Evolutionary conservation across 2,113 vertebrate genomes (phyloP), one percentile per base, ranked within the genome.

Genomic region (Hippocampus guttulatus): DNA sequence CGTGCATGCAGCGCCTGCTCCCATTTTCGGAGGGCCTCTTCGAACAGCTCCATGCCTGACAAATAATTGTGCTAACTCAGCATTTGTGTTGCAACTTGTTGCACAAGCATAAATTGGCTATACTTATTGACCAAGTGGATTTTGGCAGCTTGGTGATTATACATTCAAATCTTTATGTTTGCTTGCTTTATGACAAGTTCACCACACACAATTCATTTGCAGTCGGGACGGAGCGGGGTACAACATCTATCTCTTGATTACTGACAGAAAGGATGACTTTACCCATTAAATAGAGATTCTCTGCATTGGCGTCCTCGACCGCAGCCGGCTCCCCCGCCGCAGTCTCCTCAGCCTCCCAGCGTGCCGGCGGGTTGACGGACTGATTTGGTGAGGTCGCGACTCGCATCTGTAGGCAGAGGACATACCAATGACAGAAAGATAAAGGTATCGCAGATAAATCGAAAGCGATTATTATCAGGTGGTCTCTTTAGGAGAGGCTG

Each of bases 21-120:
- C 97, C 97, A 99, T 70, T 98, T 98, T 78, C 92, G 94, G 51
- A 99, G 88, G 0, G 97, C 97, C 86, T 99, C 97, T 79, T 99
- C 97, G 73, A 99, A 99, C 62, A 99, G 90, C 88, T 98, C 96
- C 96, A 99, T 97, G 52, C 97, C 97, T 99, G 67, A 5, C 1
- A 23, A 55, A 21, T n/a, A 12, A 18, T 11, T 5, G 3, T 5
- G 49, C 49, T 10, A 1, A 45, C 23, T 33, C 30, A 33, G 30
- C 30, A 33, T 33, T 33, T 33, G 30, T 33, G 30, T 33, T 33
- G 30, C 30, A 33, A 3, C 5, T 33, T 33, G 30, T 33, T 33
- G 30, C 30, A 33, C 30, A 33, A 5, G 30, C 30, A 33, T 5
- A 33, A 33, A 33, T 33, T 33, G 30, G 30, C 30, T 33, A 33